Base-by-base conservation (phyloP, 2,797 vertebrate species). In the Meriones psammophilus region DNA sequence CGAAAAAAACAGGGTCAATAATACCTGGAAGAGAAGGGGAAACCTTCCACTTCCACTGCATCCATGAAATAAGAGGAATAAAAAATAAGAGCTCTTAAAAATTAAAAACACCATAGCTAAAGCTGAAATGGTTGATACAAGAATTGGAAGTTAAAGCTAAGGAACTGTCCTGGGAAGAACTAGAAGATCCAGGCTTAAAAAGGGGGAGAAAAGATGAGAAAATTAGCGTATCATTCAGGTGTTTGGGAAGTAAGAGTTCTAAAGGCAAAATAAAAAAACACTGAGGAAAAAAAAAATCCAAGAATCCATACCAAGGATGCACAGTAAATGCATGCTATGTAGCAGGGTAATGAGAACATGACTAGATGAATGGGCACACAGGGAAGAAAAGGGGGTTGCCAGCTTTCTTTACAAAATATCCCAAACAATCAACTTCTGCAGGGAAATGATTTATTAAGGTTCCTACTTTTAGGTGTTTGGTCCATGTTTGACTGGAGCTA, bases 241-340 rank as follows among this genome's bases (percentile, higher is more conserved):
- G 77, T 76, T 83, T 87, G 28, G 62, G 54, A 93, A 94, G 68
- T 4, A 68, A 22, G 46, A 87, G 87, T 81, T 76, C 36, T 81
- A 85, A 91, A 74, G 18, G 66, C 18, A 92, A 81, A 88, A 89
- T n/a, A 78, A 77, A 79, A 89, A 93, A 62, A 15, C 22, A 91
- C 1, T 26, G 4, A 20, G 50, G 73, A 22, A 56, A 78, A 73
- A 73, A 26, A 56, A 89, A 28, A 66, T 15, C n/a, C n/a, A 78
- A 60, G 79, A 86, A 50, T 30, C 8, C 46, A 69, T 46, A 81
- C 30, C 39, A 83, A 89, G 39, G 56, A 76, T 50, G 54, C 12
- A 62, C 15, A 58, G 24, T 39, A 58, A 14, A 30, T 20, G 7
- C 5, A 66, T 1, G 26, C 69, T 88, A 6, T 18, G 5, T 20